phyloP scores from a whole-genome alignment of 2,113 vertebrate species.

The Opisthocomus hoazin region DNA sequence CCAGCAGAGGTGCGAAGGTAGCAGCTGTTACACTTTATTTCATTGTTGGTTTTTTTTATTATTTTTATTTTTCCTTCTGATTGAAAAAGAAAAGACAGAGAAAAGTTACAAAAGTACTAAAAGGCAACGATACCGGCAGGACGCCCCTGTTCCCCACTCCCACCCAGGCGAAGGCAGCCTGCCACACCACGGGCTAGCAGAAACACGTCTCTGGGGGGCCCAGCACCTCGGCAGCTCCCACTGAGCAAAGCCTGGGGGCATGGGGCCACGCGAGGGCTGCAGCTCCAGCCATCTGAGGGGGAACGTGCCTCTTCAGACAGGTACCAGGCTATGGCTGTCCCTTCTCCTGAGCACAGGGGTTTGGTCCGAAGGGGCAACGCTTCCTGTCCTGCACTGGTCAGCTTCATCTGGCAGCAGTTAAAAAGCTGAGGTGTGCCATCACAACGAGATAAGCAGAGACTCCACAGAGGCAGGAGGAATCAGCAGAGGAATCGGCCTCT shows the following conservation, averaged over 20 bases:
- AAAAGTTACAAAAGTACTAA: slow-evolving; percentile 63
- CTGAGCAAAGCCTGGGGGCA: not conserved
- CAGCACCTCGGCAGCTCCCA: not conserved
- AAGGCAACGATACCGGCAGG: slow-evolving; percentile 35
- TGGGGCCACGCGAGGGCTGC: not conserved
- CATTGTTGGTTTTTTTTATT: not conserved
- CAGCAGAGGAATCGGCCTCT: not conserved
- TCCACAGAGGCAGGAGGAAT: not conserved
- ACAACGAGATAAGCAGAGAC: not conserved
- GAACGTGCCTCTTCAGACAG: not conserved
- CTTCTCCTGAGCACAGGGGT: not conserved
- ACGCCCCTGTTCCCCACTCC: not conserved
- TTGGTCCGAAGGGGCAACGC: not conserved
- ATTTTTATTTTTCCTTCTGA: slow-evolving; percentile 20
- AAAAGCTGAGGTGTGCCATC: not conserved
- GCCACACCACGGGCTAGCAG: not conserved
- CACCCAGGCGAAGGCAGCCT: not conserved
- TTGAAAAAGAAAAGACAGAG: slow-evolving; percentile 26
- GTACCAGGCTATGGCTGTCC: not conserved
- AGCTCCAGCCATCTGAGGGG: not conserved
- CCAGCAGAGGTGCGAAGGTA: not conserved
- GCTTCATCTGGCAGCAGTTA: not conserved
- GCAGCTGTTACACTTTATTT: slow-evolving; percentile 41
- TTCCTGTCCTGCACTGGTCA: not conserved
- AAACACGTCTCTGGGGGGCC: not conserved